phyloP scores from a whole-genome alignment of 2,797 vertebrate genomes.

The Chaenodraco wilsoni region DNA sequence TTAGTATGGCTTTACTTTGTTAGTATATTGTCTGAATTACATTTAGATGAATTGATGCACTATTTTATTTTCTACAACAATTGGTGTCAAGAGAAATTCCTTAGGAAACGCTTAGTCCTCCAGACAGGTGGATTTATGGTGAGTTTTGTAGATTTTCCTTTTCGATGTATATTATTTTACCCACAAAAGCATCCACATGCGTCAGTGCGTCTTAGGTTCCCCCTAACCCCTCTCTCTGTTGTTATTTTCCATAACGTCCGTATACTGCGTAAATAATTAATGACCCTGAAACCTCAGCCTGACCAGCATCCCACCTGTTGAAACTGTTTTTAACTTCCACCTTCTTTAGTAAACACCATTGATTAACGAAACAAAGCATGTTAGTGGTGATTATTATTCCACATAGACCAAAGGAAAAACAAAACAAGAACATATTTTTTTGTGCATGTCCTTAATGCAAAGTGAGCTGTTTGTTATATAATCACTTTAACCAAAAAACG shows the following conservation, averaged over 20 bases:
- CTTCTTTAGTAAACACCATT: neutral
- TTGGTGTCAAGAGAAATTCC: neutral
- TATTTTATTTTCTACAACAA: neutral
- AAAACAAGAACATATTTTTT: neutral
- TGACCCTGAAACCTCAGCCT: constrained; percentile 75
- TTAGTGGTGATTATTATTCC: neutral
- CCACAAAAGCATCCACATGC: constrained; percentile 30
- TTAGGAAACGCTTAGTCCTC: neutral
- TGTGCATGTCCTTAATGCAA: neutral
- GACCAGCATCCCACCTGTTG: constrained; percentile 81
- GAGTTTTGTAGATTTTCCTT: constrained; percentile 3
- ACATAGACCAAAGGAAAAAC: neutral
- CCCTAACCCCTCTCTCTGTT: constrained; percentile 50
- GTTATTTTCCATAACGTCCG: constrained; percentile 80
- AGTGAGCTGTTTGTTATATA: too few species aligned
- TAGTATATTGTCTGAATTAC: neutral
- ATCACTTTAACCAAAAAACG: too few species aligned
- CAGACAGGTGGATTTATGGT: too few species aligned
- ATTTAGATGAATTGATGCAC: neutral
- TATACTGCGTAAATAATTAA: constrained; percentile 82
- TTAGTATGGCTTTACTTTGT: neutral
- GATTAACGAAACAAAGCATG: neutral
- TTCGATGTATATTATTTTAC: constrained; percentile 7
- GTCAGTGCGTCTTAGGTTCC: constrained; percentile 48
- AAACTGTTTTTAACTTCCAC: constrained; percentile 7